A percentile compares a stretch with the other conserved stretches of the same genome.
Conservation (phyloP, 64 coral and sea anemone genomes). For the Platygyra sinensis region DNA sequence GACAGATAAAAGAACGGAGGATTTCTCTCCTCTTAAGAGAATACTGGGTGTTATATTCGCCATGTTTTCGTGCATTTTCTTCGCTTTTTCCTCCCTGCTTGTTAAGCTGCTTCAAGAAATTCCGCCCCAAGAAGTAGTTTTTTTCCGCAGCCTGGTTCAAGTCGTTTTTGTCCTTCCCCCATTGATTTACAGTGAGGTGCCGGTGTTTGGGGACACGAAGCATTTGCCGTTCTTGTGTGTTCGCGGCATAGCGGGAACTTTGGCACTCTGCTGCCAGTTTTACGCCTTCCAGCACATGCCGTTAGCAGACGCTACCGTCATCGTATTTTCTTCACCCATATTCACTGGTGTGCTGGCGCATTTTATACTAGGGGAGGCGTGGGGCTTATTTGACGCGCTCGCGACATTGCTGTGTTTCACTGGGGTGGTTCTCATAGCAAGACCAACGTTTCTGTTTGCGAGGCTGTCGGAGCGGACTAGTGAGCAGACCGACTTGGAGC, state of each 20-base stretch:
- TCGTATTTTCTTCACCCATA: constrained; percentile 93
- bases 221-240: constrained; percentile 64
- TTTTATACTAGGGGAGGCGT: constrained; percentile 81
- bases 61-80: constrained; percentile 82
- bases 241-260: constrained; percentile 72
- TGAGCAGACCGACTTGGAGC: constrained; percentile 48
- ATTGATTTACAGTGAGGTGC: constrained; percentile 58
- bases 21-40: background rate
- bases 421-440: constrained; percentile 79
- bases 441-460: constrained; percentile 71
- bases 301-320: constrained; percentile 91
- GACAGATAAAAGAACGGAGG: background rate
- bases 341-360: constrained; percentile 91
- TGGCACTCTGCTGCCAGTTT: constrained; percentile 93
- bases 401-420: constrained; percentile 80
- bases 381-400: constrained; percentile 80
- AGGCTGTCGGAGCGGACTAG: background rate
- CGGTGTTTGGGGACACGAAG: constrained; percentile 33
- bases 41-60: constrained; percentile 72
- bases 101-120: constrained; percentile 91
- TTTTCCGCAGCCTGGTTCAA: constrained; percentile 91
- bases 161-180: constrained; percentile 82
- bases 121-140: constrained; percentile 82
- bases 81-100: constrained; percentile 83
- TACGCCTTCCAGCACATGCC: constrained; percentile 89